Conservation (phyloP, 2,888 invertebrate genomes). For the Busseola fusca region DNA sequence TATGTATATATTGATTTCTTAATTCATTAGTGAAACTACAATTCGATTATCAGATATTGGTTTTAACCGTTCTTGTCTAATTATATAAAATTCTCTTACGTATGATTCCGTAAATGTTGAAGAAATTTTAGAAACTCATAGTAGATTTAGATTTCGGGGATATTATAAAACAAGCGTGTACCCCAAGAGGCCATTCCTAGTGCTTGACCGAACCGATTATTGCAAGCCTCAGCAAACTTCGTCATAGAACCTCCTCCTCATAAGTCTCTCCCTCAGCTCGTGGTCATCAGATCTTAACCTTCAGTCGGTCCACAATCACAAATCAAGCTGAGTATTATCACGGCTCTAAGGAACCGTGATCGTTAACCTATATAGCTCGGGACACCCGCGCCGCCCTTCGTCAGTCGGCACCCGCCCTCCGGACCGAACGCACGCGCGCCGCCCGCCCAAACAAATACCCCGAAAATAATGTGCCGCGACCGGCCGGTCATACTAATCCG, state of each 20-base stretch:
- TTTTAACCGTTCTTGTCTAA: background rate
- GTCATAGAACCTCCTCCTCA: background rate
- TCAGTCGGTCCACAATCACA: slow-evolving; percentile 59
- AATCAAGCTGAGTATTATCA: slow-evolving; percentile 73
- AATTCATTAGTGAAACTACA: background rate
- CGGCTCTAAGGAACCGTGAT: slow-evolving; percentile 75
- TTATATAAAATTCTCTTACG: background rate
- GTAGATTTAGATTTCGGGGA: background rate
- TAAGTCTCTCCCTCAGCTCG: background rate
- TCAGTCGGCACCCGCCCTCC: slow-evolving; percentile 84
- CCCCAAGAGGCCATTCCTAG: background rate
- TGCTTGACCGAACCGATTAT: background rate
- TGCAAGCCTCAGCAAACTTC: background rate
- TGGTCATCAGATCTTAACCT: slow-evolving; percentile 63
- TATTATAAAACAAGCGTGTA: background rate
- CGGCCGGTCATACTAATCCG: slow-evolving; percentile 62
- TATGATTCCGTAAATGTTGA: background rate
- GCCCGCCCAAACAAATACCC: slow-evolving; percentile 62
- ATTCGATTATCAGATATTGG: background rate
- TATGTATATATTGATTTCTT: background rate
- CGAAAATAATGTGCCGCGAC: slow-evolving; percentile 60
- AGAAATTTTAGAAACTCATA: background rate
- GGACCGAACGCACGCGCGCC: slow-evolving; percentile 72
- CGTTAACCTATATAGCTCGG: slow-evolving; percentile 80
- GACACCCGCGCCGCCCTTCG: slow-evolving; percentile 68